Conservation (phyloP, 2,797 vertebrate species). For the Huso huso region DNA sequence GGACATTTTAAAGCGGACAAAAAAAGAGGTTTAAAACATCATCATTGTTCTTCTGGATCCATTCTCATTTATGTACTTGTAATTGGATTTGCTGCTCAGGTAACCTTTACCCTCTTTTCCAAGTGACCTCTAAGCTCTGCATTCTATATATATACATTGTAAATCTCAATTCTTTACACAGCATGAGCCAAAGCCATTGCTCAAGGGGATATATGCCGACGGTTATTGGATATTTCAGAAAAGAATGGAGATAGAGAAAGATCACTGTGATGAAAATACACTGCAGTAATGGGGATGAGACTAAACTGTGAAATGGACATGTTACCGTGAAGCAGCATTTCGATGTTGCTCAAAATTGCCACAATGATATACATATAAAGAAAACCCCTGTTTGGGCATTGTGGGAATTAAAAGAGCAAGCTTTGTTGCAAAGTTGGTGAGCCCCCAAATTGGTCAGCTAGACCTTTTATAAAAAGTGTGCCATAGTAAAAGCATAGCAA, state of each 20-base stretch:
- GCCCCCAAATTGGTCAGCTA: too few relatives aligned
- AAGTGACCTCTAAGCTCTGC: slow-evolving; percentile 32
- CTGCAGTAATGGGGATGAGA: slow-evolving; percentile 8
- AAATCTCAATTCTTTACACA: slow-evolving; percentile 13
- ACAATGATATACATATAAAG: too few relatives aligned
- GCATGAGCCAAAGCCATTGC: slow-evolving; percentile 3
- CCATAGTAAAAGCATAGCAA: too few relatives aligned
- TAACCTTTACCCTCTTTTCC: slow-evolving; percentile 35
- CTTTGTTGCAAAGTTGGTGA: too few relatives aligned
- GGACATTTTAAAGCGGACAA: slow-evolving; percentile 28
- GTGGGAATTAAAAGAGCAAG: too few relatives aligned
- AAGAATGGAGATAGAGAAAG: slow-evolving; percentile 20
- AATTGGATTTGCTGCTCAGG: slow-evolving; percentile 11
- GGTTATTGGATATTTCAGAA: neutral
- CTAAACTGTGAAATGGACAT: neutral
- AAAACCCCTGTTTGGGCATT: too few relatives aligned
- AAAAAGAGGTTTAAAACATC: slow-evolving; percentile 18
- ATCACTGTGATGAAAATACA: too few relatives aligned
- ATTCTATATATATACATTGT: slow-evolving; percentile 21
- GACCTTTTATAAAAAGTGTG: too few relatives aligned
- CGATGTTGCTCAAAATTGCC: too few relatives aligned
- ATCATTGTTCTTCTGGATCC: slow-evolving; percentile 35
- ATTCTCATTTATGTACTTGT: slow-evolving; percentile 37
- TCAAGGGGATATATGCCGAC: neutral
- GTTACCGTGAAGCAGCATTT: neutral